Evolutionary conservation across 2,797 vertebrate genomes (phyloP), one percentile per base, ranked within the genome.

Genomic region (Poeciliopsis gracilis): DNA sequence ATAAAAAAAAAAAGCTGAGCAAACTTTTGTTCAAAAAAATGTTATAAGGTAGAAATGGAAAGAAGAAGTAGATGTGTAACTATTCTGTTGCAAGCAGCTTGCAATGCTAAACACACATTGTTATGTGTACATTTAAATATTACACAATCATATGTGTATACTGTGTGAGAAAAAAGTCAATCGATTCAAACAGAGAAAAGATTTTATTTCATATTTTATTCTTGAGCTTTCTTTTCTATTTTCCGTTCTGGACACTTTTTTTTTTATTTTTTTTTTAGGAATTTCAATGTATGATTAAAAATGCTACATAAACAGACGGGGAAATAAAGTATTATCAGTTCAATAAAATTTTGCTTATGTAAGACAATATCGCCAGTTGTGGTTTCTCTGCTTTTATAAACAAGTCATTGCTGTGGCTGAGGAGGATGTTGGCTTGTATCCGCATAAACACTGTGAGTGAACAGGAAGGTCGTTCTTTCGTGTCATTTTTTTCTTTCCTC

Each of bases 231-330:
- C 72, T 9, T 80, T 59, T 55, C 6, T 9, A 11, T 43, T 74
- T 66, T 61, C 46, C n/a, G 1, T 75, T 80, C 86, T 23, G 82
- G 49, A 59, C 38, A 41, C 76, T 75, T 83, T 71, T 78, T 53
- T 77, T 78, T 77, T 38, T 38, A 33, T 38, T 33, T 28, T 61
- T 79, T 43, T 43, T 79, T 6, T 47, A 79, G 28, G 11, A 33
- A 73, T 79, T 83, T 84, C 86, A 81, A 74, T 77, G 83, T 81
- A 77, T 75, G 72, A 53, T 76, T 63, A 86, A 81, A 81, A 81
- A 79, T 55, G 88, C 84, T 88, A 88, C 84, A 87, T 46, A 73
- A 70, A 84, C 63, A 80, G 72, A 73, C 33, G 11, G 11, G 18
- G 33, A 74, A 77, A 13, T 0, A 55, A 55, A 77, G 43, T 71